These are phyloP conservation scores for Ceyx erithaca DNA, from an alignment of 2,797 vertebrate genomes.

Conservation along the genomic window DNA sequence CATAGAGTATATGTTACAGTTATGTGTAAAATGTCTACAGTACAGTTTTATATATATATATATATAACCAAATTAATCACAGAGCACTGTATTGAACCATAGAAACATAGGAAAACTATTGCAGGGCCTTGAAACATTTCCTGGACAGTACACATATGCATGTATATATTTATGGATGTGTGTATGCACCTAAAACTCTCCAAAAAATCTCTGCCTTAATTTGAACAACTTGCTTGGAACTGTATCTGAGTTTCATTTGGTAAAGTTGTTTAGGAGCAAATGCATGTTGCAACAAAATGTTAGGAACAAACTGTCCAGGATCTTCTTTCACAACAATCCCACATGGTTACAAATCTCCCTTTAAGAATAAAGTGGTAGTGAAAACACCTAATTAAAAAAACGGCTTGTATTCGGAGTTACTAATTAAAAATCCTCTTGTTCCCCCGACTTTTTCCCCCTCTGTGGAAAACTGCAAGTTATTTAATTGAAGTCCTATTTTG, in stretches of 20 bases:
- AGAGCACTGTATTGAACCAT: neutral
- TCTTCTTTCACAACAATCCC: constrained; percentile 63
- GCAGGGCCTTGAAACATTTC: neutral
- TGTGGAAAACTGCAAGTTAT: constrained; percentile 77
- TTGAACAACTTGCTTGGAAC: neutral
- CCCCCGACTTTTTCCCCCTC: constrained; percentile 72
- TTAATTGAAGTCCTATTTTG: constrained; percentile 81
- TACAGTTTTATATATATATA: neutral
- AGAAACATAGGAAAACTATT: neutral
- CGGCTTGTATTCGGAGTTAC: constrained; percentile 73
- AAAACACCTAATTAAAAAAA: constrained; percentile 78
- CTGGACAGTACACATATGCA: neutral
- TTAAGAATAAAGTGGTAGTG: constrained; percentile 73
- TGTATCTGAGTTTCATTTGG: constrained; percentile 28
- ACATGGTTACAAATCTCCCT: constrained; percentile 58
- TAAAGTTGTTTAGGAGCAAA: constrained; percentile 47
- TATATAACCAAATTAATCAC: neutral
- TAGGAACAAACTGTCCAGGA: constrained; percentile 56
- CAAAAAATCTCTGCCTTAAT: neutral
- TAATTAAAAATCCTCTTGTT: constrained; percentile 81
- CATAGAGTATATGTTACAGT: neutral
- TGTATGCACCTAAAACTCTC: neutral
- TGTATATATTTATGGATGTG: neutral
- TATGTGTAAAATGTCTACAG: neutral
- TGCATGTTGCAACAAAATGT: constrained; percentile 60